A percentile compares a stretch with the other conserved stretches of the same genome.
phyloP scores from a whole-genome alignment of 1,140 invertebrate species.

The Mycetomoellerius zeteki region DNA sequence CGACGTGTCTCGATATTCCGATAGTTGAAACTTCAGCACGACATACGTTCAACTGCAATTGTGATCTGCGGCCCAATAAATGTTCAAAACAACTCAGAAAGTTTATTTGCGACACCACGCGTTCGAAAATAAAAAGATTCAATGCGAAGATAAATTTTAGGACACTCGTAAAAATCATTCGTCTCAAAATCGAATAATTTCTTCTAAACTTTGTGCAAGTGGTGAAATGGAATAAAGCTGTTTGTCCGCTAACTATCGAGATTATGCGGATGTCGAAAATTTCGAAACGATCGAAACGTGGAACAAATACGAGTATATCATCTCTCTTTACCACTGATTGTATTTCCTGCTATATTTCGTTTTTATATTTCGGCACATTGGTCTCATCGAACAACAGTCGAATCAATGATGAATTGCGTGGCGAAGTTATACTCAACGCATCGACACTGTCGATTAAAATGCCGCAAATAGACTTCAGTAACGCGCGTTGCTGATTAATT shows the following conservation, averaged over 20 bases:
- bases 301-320: not conserved
- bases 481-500: not conserved
- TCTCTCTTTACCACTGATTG: not conserved
- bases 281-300: not conserved
- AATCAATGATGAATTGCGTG: not conserved
- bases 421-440: not conserved
- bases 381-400: not conserved
- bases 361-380: not conserved
- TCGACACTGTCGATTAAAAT: not conserved
- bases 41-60: not conserved
- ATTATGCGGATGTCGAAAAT: not conserved
- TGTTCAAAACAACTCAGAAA: not conserved
- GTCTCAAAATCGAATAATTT: not conserved
- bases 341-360: conserved; percentile 1
- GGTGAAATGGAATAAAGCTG: not conserved
- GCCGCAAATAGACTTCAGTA: not conserved
- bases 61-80: not conserved
- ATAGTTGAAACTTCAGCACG: not conserved
- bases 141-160: not conserved
- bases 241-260: not conserved
- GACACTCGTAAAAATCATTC: not conserved
- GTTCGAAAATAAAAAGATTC: not conserved
- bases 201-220: not conserved
- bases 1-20: conserved; percentile 31
- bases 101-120: no score